Conservation (phyloP, 2,888 invertebrate species). For the Epistrophe eligans region DNA sequence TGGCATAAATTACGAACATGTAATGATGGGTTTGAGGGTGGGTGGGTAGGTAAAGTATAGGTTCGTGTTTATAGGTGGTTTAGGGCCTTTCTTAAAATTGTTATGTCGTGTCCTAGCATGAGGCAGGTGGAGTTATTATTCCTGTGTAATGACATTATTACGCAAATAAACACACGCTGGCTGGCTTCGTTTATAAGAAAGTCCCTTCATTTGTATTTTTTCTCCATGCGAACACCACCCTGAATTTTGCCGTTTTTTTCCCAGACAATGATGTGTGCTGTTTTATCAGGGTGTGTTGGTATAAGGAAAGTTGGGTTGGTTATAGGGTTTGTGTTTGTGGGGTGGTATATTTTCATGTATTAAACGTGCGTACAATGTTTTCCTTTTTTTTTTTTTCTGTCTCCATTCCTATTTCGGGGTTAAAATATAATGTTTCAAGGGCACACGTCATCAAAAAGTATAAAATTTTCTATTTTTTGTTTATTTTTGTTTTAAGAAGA, state of each 20-base stretch:
- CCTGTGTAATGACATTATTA: conserved; percentile 70
- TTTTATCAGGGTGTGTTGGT: background rate
- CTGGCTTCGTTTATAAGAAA: conserved; percentile 38
- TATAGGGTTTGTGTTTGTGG: background rate
- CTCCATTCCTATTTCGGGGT: background rate
- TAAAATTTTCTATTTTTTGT: conserved; percentile 7
- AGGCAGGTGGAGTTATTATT: conserved; percentile 70
- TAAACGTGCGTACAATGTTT: conserved; percentile 17
- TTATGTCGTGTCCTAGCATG: conserved; percentile 53
- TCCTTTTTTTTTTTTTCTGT: background rate
- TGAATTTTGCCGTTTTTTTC: background rate
- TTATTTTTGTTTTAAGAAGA: conserved; percentile 6
- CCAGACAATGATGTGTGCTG: conserved; percentile 36
- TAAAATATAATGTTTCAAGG: conserved; percentile 25
- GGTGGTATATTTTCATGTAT: conserved; percentile 17
- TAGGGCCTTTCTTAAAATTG: conserved; percentile 10
- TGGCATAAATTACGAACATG: conserved; percentile 60
- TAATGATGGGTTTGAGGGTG: conserved; percentile 9
- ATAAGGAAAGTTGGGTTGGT: background rate
- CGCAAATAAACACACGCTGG: conserved; percentile 72
- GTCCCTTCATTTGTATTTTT: conserved; percentile 48
- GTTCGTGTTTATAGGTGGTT: background rate
- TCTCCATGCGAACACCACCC: conserved; percentile 1
- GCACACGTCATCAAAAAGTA: conserved; percentile 11
- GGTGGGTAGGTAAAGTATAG: background rate